These are phyloP conservation scores for Tipula helvola DNA, from an alignment of 2,888 invertebrate species.

Conservation along the genomic window DNA sequence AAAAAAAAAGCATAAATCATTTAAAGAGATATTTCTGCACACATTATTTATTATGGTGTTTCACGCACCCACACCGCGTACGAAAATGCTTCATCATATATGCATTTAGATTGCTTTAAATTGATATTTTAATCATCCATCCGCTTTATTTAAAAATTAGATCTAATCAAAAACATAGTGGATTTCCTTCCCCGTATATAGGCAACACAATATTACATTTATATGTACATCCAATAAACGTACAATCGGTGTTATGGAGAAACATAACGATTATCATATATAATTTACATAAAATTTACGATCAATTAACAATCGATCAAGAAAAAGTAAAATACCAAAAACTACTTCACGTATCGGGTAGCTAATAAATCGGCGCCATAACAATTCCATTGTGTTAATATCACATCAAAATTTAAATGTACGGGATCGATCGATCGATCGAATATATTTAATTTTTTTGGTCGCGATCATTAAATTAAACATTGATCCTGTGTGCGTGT, in stretches of 20 bases:
- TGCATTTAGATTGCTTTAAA: background rate
- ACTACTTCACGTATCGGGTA: background rate
- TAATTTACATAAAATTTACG: background rate
- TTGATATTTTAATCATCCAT: background rate
- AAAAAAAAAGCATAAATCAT: background rate
- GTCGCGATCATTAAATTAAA: background rate
- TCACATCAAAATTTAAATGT: background rate
- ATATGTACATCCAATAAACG: background rate
- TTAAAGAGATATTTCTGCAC: background rate
- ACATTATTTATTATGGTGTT: background rate
- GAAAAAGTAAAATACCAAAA: background rate
- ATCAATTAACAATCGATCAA: background rate
- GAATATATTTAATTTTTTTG: background rate
- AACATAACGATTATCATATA: background rate
- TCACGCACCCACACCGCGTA: background rate
- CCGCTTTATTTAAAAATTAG: background rate
- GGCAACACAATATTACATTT: background rate
- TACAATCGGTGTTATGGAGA: background rate
- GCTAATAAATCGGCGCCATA: background rate
- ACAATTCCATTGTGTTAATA: background rate
- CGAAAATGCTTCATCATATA: background rate
- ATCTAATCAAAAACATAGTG: background rate
- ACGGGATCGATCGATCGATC: background rate
- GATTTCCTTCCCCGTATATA: background rate
- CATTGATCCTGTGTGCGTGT: background rate